phyloP scores from a whole-genome alignment of 2,113 vertebrate genomes.

The Vicugna pacos region DNA sequence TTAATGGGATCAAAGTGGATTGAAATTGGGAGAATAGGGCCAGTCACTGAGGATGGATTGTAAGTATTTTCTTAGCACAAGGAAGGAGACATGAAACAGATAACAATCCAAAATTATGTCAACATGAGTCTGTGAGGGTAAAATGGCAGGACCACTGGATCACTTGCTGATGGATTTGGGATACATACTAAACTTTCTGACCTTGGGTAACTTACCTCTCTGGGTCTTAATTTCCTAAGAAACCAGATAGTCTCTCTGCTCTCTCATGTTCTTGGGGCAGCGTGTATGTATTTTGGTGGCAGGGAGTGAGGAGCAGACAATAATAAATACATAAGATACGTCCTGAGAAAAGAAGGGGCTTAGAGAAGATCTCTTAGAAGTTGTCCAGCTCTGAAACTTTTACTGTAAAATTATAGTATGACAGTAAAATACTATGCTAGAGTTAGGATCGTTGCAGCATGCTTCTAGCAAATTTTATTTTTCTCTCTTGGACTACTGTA shows the following conservation, averaged over 20 bases:
- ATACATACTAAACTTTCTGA: not conserved
- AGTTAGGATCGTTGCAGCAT: not conserved
- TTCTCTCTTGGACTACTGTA: not conserved
- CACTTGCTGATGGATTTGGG: not conserved
- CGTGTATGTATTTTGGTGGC: not conserved
- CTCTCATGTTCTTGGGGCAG: not conserved
- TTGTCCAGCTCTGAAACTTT: not conserved
- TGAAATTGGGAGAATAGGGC: conserved; percentile 1
- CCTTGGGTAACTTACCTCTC: not conserved
- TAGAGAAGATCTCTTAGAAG: not conserved
- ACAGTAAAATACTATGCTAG: not conserved
- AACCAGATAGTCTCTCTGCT: not conserved
- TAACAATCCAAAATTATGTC: not conserved
- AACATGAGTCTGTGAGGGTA: not conserved
- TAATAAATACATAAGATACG: not conserved
- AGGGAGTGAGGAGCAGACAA: not conserved
- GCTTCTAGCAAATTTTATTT: not conserved
- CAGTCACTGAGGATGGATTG: not conserved
- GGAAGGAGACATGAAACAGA: not conserved
- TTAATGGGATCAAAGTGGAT: not conserved
- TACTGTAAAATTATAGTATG: not conserved
- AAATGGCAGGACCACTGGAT: not conserved
- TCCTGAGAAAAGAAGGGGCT: not conserved
- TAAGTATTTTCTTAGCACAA: conserved; percentile 27
- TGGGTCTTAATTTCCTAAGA: not conserved